Evolutionary conservation across 2,797 vertebrate genomes (phyloP), one percentile per base, ranked within the genome.

Genomic region (Malacoraja senta): DNA sequence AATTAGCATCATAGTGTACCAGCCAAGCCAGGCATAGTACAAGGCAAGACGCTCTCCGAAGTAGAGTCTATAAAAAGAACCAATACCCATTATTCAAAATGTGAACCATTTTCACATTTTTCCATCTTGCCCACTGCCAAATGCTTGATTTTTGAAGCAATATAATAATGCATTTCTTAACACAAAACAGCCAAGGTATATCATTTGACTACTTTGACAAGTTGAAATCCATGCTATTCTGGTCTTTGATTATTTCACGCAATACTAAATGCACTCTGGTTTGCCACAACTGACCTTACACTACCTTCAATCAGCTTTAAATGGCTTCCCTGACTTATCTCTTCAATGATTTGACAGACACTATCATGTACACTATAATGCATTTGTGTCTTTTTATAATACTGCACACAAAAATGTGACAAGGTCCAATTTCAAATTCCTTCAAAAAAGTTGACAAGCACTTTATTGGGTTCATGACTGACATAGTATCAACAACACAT

Each of bases 11-110:
- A 81, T 96, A 8, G 98, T 99, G 95, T 99, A 99, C 98, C 98
- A 99, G 93, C 98, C 98, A 88, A 99, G 95, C 98, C 99, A 99
- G 93, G 98, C 96, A 3, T 98, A 99, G 95, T 99, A 99, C 94
- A 99, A 95, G 1, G 98, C 98, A 95, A 98, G 97, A 95, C 99
- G 99, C 96, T 99, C 98, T 0, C 99, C 98, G 68, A 99, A 99
- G 94, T 99, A 99, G 93, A 94, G 86, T 95, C 99, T 99, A 90
- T 35, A 78, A 65, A 88, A 68, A 88, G 63, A 88, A 19, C 32
- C 19, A 38, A 29, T 35, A 68, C 35, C 29, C n/a, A 88, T 88
- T 19, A 88, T 35, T 35, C 61, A 88, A 88, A 19, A 88, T 88
- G 2, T 9, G 32, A 19, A 68, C 65, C 8, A 68, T 68, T 88